Conservation (phyloP, 2,113 vertebrate species). For the Clarias batrachus region DNA sequence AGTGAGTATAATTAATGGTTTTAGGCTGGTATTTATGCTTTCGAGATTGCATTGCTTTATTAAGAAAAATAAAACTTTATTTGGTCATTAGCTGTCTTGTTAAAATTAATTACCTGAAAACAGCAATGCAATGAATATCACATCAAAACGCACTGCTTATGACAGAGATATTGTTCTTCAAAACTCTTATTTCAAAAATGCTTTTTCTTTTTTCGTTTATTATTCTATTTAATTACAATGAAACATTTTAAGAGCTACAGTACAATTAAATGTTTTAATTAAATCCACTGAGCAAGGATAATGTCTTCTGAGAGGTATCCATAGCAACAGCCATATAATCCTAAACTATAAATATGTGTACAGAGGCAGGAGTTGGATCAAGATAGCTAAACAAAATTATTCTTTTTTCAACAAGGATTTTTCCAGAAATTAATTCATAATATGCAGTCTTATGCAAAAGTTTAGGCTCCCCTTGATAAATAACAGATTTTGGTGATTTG, state of each 20-base stretch:
- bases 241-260: not conserved
- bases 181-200: not conserved
- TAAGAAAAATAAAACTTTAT: not conserved
- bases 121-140: not conserved
- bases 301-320: not conserved
- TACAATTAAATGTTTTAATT: not conserved
- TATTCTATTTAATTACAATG: not conserved
- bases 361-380: not conserved
- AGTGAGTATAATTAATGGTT: not conserved
- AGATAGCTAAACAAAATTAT: not conserved
- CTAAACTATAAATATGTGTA: not conserved
- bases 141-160: not conserved
- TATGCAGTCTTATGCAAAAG: too few species aligned
- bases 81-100: not conserved
- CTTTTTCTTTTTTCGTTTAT: not conserved
- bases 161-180: not conserved
- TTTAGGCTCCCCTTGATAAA: too few species aligned
- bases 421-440: not conserved
- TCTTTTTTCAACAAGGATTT: not conserved
- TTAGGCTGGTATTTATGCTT: not conserved
- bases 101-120: not conserved
- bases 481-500: too few species aligned
- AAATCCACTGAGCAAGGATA: not conserved
- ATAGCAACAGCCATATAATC: constrained; percentile 7
- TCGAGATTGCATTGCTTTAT: not conserved